Percentiles rank a stretch among this genome's conserved stretches.
These are phyloP conservation scores for Drosophila glabriapex DNA, from an alignment of 2,888 invertebrate genomes.

Conservation along the genomic window DNA sequence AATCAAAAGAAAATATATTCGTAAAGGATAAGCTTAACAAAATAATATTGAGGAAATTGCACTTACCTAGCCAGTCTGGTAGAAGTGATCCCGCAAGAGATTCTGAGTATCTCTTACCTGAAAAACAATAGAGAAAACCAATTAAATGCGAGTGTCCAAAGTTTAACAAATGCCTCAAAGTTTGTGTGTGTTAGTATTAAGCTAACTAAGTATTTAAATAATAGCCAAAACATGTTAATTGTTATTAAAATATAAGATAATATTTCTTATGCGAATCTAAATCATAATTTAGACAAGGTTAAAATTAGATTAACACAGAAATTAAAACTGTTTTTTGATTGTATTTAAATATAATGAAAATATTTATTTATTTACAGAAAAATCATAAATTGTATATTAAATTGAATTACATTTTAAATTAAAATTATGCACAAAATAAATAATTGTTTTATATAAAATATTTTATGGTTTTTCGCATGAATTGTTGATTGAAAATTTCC, in stretches of 20 bases:
- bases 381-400: not conserved
- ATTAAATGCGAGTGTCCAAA: not conserved
- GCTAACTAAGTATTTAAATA: not conserved
- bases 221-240: not conserved
- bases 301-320: fast-evolving
- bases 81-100: conserved; percentile 86
- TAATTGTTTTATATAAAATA: not conserved
- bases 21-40: conserved; percentile 68
- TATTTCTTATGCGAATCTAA: not conserved
- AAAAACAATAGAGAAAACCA: conserved; percentile 64
- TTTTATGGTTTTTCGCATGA: not conserved
- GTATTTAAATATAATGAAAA: not conserved
- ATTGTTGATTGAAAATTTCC: conserved; percentile 63
- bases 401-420: not conserved
- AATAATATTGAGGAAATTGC: conserved; percentile 68
- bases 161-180: conserved; percentile 29
- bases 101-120: conserved; percentile 86
- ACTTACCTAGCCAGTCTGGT: conserved; percentile 86
- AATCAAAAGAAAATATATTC: conserved; percentile 40
- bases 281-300: not conserved
- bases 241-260: not conserved
- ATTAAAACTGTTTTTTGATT: not conserved
- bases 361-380: not conserved
- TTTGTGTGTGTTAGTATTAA: conserved; percentile 14
- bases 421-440: not conserved